These are phyloP conservation scores for Acrobasis consociella DNA, from an alignment of 2,888 invertebrate species.

Conservation along the genomic window DNA sequence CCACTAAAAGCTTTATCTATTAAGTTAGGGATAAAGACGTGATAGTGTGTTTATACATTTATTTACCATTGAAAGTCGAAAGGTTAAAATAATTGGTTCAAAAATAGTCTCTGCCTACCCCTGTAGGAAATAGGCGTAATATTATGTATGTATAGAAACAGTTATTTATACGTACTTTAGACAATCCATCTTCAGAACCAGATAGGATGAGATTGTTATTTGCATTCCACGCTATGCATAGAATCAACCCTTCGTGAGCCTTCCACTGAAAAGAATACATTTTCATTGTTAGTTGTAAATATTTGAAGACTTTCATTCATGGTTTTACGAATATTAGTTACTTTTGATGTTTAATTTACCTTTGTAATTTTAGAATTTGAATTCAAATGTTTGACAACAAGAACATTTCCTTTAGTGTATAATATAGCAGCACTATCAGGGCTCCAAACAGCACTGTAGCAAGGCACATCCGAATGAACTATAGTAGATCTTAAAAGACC, in stretches of 20 bases:
- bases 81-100: too few relatives aligned
- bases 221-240: slow-evolving; percentile 97
- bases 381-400: slow-evolving; percentile 88
- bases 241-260: slow-evolving; percentile 96
- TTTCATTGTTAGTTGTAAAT: too few relatives aligned
- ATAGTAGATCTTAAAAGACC: slow-evolving; percentile 96
- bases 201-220: slow-evolving; percentile 95
- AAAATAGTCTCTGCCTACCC: too few relatives aligned
- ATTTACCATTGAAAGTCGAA: too few relatives aligned
- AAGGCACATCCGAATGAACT: slow-evolving; percentile 89
- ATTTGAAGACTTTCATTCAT: too few relatives aligned
- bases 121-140: too few relatives aligned
- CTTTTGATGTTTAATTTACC: slow-evolving; percentile 58
- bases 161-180: slow-evolving; percentile 82
- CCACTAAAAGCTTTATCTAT: too few relatives aligned
- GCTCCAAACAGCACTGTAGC: slow-evolving; percentile 93
- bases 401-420: slow-evolving; percentile 86
- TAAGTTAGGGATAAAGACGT: too few relatives aligned
- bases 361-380: slow-evolving; percentile 88
- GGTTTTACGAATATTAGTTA: too few relatives aligned
- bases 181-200: slow-evolving; percentile 97
- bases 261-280: slow-evolving; percentile 89
- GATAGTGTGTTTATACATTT: too few relatives aligned
- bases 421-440: slow-evolving; percentile 87
- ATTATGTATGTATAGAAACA: too few relatives aligned